phyloP scores from a whole-genome alignment of 2,888 invertebrate species.

The Stegophylla sp. region DNA sequence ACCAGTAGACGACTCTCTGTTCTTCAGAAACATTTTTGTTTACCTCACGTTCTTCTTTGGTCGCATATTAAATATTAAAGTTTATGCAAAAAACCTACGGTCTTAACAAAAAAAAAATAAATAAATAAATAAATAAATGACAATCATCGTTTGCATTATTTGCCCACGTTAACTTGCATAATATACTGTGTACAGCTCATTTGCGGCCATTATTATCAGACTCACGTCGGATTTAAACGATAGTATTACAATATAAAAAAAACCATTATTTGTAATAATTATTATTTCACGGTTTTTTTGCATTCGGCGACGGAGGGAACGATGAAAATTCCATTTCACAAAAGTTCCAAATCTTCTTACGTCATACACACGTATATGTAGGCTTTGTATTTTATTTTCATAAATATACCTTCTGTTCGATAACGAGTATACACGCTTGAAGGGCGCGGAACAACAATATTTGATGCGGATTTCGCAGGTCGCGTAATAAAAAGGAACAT shows the following conservation, averaged over 20 bases:
- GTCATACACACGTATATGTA: neutral
- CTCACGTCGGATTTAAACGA: constrained; percentile 8
- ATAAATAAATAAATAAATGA: neutral
- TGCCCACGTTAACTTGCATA: neutral
- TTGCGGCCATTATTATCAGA: constrained; percentile 11
- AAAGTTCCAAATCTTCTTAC: constrained; percentile 26
- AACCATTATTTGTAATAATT: neutral
- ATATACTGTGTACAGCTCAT: neutral
- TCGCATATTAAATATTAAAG: neutral
- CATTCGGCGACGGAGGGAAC: no score
- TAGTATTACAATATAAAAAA: neutral
- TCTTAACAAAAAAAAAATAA: neutral
- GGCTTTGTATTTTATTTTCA: neutral
- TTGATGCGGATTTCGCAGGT: neutral
- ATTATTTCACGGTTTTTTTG: constrained; percentile 22
- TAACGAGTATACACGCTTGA: no score
- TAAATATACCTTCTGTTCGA: no score
- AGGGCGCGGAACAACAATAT: neutral
- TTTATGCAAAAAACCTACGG: neutral
- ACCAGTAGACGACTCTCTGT: no score
- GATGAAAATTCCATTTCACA: neutral
- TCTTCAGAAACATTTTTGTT: neutral
- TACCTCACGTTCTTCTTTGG: neutral
- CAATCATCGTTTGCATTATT: constrained; percentile 9
- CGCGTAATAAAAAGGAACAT: neutral